Base-by-base conservation (phyloP, 2,113 vertebrate species). In the Mastomys natalensis region DNA sequence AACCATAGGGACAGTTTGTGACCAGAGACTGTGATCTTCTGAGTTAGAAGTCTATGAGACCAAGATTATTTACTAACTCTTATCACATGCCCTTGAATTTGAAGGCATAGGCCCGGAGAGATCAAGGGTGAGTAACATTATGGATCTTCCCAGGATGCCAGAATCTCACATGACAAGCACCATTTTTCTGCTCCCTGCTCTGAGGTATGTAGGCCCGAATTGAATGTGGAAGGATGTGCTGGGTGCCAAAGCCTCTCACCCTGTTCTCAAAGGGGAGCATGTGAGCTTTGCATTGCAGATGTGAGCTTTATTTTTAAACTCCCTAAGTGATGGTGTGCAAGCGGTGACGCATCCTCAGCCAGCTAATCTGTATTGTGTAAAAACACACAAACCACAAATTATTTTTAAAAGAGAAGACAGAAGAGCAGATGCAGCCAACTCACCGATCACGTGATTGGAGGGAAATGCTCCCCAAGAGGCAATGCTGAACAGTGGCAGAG, bases 331-430 rank as follows among this genome's bases (percentile, higher is more conserved):
- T 16, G 64, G 97, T 78, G 29, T 89, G 90, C n/a, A 70, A 81
- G 90, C 60, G 21, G 11, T 97, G 97, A 95, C 89, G n/a, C 96
- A 90, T 89, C 84, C 16, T 2, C 93, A 85, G 85, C 90, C 78
- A 90, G 91, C 90, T 94, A 90, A 95, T 96, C 93, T 81, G 94
- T 96, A 91, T 95, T 97, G 97, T 97, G 90, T 84, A 93, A 89
- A 98, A 97, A 96, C 93, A 97, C 91, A 84, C 90, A 97, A 95
- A 98, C 97, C 97, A 91, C 97, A 96, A 91, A 96, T 97, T 96
- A 97, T 97, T 94, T 95, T 97, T 87, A 93, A 97, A 97, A 95
- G 94, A 88, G 96, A 94, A 96, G 78, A 95, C 93, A 87, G 72
- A 89, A 89, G 92, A 91, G 74, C 96, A 96, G 94, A 97, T 95